A percentile compares a stretch with the other conserved stretches of the same genome.
These are phyloP conservation scores for Scaptomyza reducta DNA, from an alignment of 2,888 invertebrate genomes.

Conservation along the genomic window DNA sequence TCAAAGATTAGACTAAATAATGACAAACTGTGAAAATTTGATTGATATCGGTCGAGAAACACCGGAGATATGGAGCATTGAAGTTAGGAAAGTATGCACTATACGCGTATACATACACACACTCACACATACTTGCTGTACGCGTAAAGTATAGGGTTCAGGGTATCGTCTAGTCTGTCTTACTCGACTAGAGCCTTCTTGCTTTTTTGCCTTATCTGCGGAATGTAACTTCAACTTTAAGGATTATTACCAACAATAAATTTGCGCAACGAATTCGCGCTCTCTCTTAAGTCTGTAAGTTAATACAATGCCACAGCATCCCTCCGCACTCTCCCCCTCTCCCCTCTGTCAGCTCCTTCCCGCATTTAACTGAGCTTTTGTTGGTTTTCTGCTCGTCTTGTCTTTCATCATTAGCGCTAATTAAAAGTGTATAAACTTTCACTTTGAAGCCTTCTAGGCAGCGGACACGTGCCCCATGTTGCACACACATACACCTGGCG, in stretches of 20 bases:
- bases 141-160: too few species aligned
- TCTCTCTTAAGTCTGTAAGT: conserved; percentile 43
- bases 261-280: conserved; percentile 50
- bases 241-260: conserved; percentile 82
- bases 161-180: too few species aligned
- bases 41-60: too few species aligned
- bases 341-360: background rate
- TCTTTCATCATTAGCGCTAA: conserved; percentile 77
- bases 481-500: conserved; percentile 50
- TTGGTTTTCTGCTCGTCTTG: conserved; percentile 25
- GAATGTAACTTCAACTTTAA: conserved; percentile 82
- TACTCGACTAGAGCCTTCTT: too few species aligned
- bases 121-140: too few species aligned
- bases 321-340: background rate
- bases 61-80: too few species aligned
- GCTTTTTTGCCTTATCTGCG: conserved; percentile 67
- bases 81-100: too few species aligned
- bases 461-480: conserved; percentile 65
- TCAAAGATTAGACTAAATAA: too few species aligned
- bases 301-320: conserved; percentile 43
- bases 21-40: too few species aligned
- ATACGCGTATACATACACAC: too few species aligned
- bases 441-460: conserved; percentile 54
- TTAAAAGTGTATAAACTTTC: conserved; percentile 79
- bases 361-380: background rate